These are phyloP conservation scores for Armadillidium nasatum DNA, from an alignment of 1,140 invertebrate species.

Conservation along the genomic window DNA sequence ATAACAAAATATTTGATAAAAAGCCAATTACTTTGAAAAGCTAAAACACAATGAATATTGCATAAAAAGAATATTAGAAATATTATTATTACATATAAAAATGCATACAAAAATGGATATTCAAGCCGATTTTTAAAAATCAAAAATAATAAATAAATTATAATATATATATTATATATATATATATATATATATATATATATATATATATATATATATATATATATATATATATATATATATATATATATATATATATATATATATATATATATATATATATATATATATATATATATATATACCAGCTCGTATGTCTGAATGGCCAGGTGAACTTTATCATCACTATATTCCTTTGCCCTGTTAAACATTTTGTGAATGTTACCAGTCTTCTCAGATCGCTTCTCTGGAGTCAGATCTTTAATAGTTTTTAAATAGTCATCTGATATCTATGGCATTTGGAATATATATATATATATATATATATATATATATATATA, in stretches of 20 bases:
- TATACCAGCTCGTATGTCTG: slow-evolving; percentile 91
- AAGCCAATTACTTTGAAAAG: no score
- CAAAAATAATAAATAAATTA: no score
- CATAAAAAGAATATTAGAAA: no score
- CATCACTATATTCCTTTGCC: slow-evolving; percentile 89
- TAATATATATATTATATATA: no score
- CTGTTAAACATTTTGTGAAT: slow-evolving; percentile 82
- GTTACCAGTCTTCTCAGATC: slow-evolving; percentile 73
- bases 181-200: no score
- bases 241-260: not conserved
- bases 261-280: not conserved
- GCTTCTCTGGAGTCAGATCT: slow-evolving; percentile 63
- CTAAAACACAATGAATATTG: no score
- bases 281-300: slow-evolving; percentile 21
- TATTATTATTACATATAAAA: no score
- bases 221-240: not conserved
- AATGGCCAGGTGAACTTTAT: slow-evolving; percentile 94
- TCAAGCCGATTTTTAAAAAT: no score
- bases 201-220: not conserved
- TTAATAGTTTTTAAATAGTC: slow-evolving; percentile 70
- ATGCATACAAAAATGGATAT: no score
- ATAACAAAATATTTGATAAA: no score
- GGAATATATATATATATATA: not conserved
- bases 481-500: not conserved
- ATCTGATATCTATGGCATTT: slow-evolving; percentile 66